Base-by-base conservation (phyloP, 2,888 invertebrate species). In the Lamellibrachia satsuma region DNA sequence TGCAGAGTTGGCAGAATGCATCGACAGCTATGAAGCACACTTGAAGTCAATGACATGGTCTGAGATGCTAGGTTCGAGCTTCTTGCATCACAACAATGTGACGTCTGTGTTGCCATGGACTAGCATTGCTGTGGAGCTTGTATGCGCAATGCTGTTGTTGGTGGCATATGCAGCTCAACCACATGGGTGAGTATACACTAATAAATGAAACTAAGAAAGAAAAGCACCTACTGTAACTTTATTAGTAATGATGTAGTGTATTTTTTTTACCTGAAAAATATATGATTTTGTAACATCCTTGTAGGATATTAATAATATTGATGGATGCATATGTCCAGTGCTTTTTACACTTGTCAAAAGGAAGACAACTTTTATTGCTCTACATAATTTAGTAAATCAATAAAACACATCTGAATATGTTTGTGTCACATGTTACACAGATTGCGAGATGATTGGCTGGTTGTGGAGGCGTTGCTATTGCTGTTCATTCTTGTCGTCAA, bases 391-490 rank as follows among this genome's bases (percentile, higher is more conserved):
- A 6, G 39, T 51, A 91, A 91, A 11, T 11, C 91, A 52, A 52
- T 90, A 9, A 90, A 91, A 27, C 3, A 91, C 39, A 27, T 90
- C n/a, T 22, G 27, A 52, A 22, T 0, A 91, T 52, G 11, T 39
- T 91, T 52, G 52, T 91, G 91, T 91, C 91, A 52, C 52, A 52
- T 91, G 75, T 22, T n/a, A 75, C n/a, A n/a, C 75, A 75, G 75
- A n/a, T n/a, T 15, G 75, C 75, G 94, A 52, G 93, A 94, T 91
- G 51, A n/a, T 51, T 95, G 96, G 95, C 93, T 95, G 92, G 91
- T 95, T 55, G 93, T 94, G 90, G 95, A 96, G 94, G 95, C 95
- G 2, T 90, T 95, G 9, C 92, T 95, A 2, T 92, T 95, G 27
- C 52, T 95, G 52, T 11, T 94, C 3, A 93, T 94, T n/a, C 90